Evolutionary conservation across 2,113 vertebrate genomes (phyloP).

Genomic region (Romanogobio albipinnatus): DNA sequence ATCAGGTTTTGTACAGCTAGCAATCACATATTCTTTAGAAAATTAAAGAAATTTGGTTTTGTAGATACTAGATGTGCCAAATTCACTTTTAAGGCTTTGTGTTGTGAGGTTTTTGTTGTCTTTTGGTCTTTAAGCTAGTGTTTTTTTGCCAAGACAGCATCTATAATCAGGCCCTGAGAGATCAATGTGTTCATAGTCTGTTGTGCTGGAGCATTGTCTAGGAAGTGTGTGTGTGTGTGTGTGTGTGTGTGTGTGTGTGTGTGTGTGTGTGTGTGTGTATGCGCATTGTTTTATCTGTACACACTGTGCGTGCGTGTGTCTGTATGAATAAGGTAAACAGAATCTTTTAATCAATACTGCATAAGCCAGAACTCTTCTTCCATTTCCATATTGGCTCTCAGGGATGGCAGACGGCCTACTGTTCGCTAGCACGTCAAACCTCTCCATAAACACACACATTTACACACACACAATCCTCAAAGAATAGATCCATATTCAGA

Average conservation of each 20-base stretch:
- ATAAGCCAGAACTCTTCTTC: conserved; percentile 20
- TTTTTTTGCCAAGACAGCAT: conserved; percentile 13
- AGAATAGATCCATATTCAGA: background rate
- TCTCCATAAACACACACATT: conserved; percentile 7
- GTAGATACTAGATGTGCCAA: background rate
- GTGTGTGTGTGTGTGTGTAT: background rate
- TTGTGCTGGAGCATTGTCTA: conserved; percentile 3
- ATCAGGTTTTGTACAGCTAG: background rate
- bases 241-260: background rate
- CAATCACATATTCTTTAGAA: background rate
- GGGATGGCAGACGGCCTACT: conserved; percentile 3
- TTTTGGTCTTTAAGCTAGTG: conserved; percentile 11
- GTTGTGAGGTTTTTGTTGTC: background rate
- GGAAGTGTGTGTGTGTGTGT: background rate
- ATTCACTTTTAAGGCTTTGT: background rate
- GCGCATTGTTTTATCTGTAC: background rate
- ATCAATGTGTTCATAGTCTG: conserved; percentile 17
- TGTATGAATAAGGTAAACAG: conserved; percentile 18
- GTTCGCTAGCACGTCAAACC: background rate
- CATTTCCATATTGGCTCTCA: conserved; percentile 12
- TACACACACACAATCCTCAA: conserved; percentile 17
- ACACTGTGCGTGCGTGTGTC: background rate
- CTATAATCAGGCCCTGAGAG: background rate
- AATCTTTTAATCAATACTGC: conserved; percentile 38
- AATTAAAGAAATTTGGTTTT: background rate